A percentile compares a stretch with the other conserved stretches of the same genome.
These are phyloP conservation scores for Torymus aiolomorphi DNA, from an alignment of 2,888 invertebrate species.

Conservation along the genomic window DNA sequence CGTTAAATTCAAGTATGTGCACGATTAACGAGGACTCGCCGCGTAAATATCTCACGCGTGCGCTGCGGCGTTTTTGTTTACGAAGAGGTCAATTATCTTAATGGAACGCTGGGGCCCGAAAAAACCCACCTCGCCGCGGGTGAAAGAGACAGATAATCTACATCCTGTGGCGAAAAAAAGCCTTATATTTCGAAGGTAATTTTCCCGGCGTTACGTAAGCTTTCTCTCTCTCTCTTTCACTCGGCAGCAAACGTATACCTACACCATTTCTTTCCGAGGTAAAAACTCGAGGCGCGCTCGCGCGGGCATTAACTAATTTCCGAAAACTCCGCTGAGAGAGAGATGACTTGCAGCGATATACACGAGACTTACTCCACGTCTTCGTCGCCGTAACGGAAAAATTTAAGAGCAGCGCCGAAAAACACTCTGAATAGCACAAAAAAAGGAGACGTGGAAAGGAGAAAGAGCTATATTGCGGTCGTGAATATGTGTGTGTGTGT, in stretches of 20 bases:
- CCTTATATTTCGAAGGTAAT: conserved; percentile 3
- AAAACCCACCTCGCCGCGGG: background rate
- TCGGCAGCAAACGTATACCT: too few species aligned
- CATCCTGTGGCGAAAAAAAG: background rate
- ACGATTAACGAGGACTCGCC: too few species aligned
- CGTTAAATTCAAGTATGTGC: too few species aligned
- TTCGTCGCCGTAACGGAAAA: conserved; percentile 16
- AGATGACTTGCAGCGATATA: conserved; percentile 24
- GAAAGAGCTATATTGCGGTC: background rate
- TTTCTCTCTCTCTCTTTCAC: background rate
- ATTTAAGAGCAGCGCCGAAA: background rate
- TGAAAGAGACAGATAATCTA: background rate
- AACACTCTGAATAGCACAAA: background rate
- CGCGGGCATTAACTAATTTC: conserved; percentile 24
- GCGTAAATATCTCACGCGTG: too few species aligned
- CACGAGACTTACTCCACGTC: conserved; percentile 7
- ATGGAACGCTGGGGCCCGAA: background rate
- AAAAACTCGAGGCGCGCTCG: background rate
- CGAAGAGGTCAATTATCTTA: too few species aligned
- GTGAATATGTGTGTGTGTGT: too few species aligned
- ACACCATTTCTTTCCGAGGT: too few species aligned
- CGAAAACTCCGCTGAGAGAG: conserved; percentile 8
- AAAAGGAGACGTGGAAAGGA: background rate
- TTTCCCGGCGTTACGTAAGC: conserved; percentile 2
- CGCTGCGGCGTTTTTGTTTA: too few species aligned